Evolutionary conservation across 2,888 invertebrate genomes (phyloP), one percentile per base, ranked within the genome.

Genomic region (Thymelicus acteon): DNA sequence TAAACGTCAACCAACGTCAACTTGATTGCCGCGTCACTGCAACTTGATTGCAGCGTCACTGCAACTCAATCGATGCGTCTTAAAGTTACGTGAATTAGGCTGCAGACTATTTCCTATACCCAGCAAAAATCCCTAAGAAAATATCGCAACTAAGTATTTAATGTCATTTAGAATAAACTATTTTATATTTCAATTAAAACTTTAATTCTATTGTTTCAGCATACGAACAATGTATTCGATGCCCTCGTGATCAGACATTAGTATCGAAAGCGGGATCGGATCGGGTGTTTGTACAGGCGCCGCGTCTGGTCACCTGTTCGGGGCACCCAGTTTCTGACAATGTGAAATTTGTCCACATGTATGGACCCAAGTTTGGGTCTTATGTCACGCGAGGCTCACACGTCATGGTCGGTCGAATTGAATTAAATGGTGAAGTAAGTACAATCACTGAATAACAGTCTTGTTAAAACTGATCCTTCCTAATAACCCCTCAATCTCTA

Each of bases 211-310:
- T 47, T 8, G 1, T 63, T 69, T 47, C 44, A 69, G 68, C 7
- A 6, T n/a, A 48, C 47, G 48, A 63, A 8, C 58, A 24, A 6
- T 94, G 94, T 75, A 80, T 93, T n/a, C 84, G 79, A 74, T 94
- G 94, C 78, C 94, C 94, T 12, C 82, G 82, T 52, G 93, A 94
- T 73, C 84, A 89, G 75, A 92, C 92, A 3, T 73, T 93, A 52
- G 82, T 94, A 62, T 86, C 91, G 0, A 90, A 86, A 76, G 73
- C 84, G 47, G 90, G 92, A 0, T 77, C 81, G 6, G 88, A 90
- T 71, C 81, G 84, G 40, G 91, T 90, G 0, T 74, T 86, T 12
- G 74, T 94, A 10, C 86, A 88, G 71, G 76, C 77, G 57, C 93
- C 93, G 5, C 81, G 80, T 3, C 75, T 94, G 61, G 72, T 75